Base-by-base conservation (phyloP, 2,113 vertebrate genomes). In the Tragulus kanchil region DNA sequence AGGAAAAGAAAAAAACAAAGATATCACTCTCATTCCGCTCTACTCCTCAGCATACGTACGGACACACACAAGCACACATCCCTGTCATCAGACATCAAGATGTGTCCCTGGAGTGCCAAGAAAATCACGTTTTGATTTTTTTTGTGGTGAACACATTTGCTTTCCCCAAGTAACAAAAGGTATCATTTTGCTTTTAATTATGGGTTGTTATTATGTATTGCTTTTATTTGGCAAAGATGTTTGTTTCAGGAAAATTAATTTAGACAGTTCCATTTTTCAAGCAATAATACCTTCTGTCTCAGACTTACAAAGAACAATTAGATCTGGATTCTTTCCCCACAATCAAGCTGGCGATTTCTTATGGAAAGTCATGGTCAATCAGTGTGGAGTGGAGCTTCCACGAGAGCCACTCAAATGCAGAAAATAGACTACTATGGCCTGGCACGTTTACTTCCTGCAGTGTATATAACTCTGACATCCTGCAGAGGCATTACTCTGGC, bases 301-400 rank as follows among this genome's bases (percentile, higher is more conserved):
- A 95, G 98, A 97, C 98, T 98, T 98, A 98, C 98, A 98, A 98
- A 98, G 98, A 98, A 98, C 98, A 98, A 98, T 99, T 98, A 98
- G 97, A 98, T 98, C 98, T 98, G 98, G 97, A 98, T 98, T 98
- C 97, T 98, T 98, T 98, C 94, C 90, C 92, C 92, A 98, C 96
- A 98, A 98, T 98, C 98, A 98, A 98, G 96, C 97, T 98, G 97
- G 96, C 98, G 98, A 95, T 97, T 98, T 98, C 96, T 98, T 98
- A 96, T 96, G 98, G 95, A 98, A 98, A 98, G 98, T 97, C 97
- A 65, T 97, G 98, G 98, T 97, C 94, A 97, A 98, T 98, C 97
- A 98, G 95, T 56, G 8, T 97, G 97, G 98, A 98, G 98, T 94
- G 92, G 91, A 98, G 95, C 97, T 97, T 98, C 98, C 97, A 97